A percentile compares a stretch with the other conserved stretches of the same genome.
Conservation (phyloP, 2,888 invertebrate genomes). For the Andrena praecox region DNA sequence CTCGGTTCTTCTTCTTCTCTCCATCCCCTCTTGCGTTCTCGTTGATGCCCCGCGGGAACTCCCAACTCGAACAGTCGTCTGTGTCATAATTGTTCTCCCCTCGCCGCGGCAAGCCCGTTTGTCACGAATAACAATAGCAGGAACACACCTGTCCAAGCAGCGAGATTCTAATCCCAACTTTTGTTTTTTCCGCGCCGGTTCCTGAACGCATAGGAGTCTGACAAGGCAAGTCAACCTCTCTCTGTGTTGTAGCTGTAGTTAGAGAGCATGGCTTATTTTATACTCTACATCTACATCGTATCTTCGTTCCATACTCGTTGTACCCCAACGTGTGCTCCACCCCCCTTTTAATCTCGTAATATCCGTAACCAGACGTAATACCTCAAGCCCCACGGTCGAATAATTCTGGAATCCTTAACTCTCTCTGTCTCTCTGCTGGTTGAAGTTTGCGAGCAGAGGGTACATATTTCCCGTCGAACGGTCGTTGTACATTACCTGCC, state of each 20-base stretch:
- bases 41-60: constrained; percentile 42
- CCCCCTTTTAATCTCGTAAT: constrained; percentile 32
- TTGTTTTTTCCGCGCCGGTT: constrained; percentile 78
- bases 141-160: constrained; percentile 48
- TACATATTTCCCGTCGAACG: background rate
- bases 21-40: constrained; percentile 24
- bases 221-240: constrained; percentile 88
- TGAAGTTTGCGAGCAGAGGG: constrained; percentile 27
- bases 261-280: constrained; percentile 80
- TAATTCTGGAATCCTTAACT: constrained; percentile 45
- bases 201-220: constrained; percentile 88
- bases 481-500: constrained; percentile 39
- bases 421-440: constrained; percentile 5
- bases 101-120: constrained; percentile 15
- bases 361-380: constrained; percentile 38
- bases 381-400: constrained; percentile 23
- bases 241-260: constrained; percentile 81
- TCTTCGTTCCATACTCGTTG: constrained; percentile 2
- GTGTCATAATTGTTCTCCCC: background rate
- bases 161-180: constrained; percentile 77
- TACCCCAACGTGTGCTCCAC: constrained; percentile 15
- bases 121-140: constrained; percentile 43
- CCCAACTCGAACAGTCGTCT: background rate
- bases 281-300: constrained; percentile 17
- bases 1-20: constrained; percentile 31